Percentiles rank a stretch among this genome's conserved stretches.
Conservation (phyloP, 2,888 invertebrate genomes). For the Odontomyia ornata region DNA sequence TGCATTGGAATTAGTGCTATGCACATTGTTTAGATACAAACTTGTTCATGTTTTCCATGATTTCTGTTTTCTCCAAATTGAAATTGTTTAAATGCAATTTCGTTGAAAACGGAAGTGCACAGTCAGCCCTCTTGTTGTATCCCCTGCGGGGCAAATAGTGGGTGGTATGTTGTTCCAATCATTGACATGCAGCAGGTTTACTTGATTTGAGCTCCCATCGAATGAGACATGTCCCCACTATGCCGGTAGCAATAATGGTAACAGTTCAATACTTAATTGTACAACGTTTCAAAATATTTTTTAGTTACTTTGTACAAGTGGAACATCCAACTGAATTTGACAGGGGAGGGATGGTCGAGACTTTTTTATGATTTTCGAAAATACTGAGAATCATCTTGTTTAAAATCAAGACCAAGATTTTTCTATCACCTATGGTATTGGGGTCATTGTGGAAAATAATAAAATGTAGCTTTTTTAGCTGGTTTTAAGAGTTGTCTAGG, state of each 20-base stretch:
- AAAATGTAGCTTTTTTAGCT: too few species aligned
- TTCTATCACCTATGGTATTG: too few species aligned
- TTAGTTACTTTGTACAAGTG: background rate
- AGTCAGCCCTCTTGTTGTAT: slow-evolving; percentile 51
- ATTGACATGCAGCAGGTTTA: background rate
- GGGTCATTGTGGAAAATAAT: too few species aligned
- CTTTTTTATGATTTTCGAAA: too few species aligned
- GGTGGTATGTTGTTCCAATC: slow-evolving; percentile 6
- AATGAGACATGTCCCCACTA: background rate
- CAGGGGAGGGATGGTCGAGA: too few species aligned
- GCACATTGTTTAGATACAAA: slow-evolving; percentile 34
- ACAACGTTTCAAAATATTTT: slow-evolving; percentile 11
- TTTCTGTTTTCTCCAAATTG: slow-evolving; percentile 47
- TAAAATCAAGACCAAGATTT: too few species aligned
- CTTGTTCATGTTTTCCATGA: slow-evolving; percentile 25
- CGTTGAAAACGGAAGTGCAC: slow-evolving; percentile 51
- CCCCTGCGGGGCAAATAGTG: slow-evolving; percentile 51
- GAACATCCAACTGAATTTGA: too few species aligned
- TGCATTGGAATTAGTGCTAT: slow-evolving; percentile 19
- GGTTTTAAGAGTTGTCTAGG: too few species aligned
- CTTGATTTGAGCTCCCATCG: background rate
- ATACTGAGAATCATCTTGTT: too few species aligned
- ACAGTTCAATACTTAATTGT: slow-evolving; percentile 42
- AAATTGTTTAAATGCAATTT: slow-evolving; percentile 49
- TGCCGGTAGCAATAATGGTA: slow-evolving; percentile 25